Conservation (phyloP, 2,113 vertebrate genomes). For the Cyprinodon brontotheroides region DNA sequence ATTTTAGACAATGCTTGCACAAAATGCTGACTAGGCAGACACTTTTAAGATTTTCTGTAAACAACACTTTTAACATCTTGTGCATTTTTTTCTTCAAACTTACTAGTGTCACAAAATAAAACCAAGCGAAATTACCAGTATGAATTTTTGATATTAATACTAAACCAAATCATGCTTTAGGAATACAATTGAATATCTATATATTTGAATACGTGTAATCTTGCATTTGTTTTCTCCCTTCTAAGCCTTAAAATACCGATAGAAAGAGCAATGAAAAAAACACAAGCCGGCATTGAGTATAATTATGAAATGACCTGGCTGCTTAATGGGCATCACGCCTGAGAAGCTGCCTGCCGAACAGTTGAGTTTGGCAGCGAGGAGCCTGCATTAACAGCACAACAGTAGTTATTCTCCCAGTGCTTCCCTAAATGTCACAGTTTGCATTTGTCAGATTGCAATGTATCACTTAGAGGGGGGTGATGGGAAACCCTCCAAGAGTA, state of each 20-base stretch:
- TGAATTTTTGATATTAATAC: not conserved
- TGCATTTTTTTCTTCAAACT: not conserved
- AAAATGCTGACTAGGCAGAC: no score
- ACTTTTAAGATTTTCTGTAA: no score
- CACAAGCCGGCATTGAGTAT: slow-evolving; percentile 11
- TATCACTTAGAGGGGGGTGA: slow-evolving; percentile 78
- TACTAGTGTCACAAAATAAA: not conserved
- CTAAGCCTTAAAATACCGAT: slow-evolving; percentile 26
- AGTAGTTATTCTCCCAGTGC: slow-evolving; percentile 74
- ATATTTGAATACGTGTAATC: not conserved
- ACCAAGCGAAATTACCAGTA: not conserved
- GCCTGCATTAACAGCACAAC: slow-evolving; percentile 68
- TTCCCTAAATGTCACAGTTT: slow-evolving; percentile 82
- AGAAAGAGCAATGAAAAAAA: slow-evolving; percentile 2
- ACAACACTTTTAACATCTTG: not conserved
- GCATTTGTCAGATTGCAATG: slow-evolving; percentile 82
- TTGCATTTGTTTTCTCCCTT: slow-evolving; percentile 4
- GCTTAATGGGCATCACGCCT: slow-evolving; percentile 63
- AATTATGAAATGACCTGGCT: slow-evolving; percentile 53
- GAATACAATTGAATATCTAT: not conserved
- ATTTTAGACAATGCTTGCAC: no score
- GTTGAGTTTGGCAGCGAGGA: slow-evolving; percentile 67
- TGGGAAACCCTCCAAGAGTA: slow-evolving; percentile 78
- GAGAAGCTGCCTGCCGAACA: slow-evolving; percentile 59
- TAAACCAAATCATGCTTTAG: not conserved